These are phyloP conservation scores for Rhorus exstirpatorius DNA, from an alignment of 2,888 invertebrate species.

Conservation along the genomic window DNA sequence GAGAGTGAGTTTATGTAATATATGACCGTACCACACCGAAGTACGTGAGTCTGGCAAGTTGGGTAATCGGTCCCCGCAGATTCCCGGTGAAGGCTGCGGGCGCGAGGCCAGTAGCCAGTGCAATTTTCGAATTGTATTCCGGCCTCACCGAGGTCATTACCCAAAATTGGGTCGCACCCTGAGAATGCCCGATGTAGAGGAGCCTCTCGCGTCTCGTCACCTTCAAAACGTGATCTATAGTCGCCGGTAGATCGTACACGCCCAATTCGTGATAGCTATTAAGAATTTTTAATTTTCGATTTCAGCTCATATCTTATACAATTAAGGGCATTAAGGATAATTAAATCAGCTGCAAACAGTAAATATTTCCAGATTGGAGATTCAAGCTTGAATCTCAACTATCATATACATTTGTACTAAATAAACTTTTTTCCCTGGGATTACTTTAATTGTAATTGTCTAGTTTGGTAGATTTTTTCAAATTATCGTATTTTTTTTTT, in stretches of 20 bases:
- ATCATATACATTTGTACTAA: too few relatives aligned
- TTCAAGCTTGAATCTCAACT: too few relatives aligned
- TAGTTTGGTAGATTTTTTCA: too few relatives aligned
- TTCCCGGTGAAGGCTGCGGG: conserved; percentile 84
- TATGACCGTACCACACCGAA: conserved; percentile 82
- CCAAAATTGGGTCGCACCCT: conserved; percentile 86
- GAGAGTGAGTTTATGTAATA: conserved; percentile 26
- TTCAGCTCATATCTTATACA: too few relatives aligned
- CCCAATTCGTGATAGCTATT: conserved; percentile 86
- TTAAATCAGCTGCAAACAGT: too few relatives aligned
- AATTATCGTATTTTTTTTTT: too few relatives aligned
- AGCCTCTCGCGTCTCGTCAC: conserved; percentile 85
- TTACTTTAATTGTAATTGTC: too few relatives aligned
- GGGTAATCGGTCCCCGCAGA: conserved; percentile 82
- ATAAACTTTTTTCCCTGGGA: too few relatives aligned
- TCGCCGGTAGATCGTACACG: conserved; percentile 87
- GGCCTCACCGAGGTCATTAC: conserved; percentile 83
- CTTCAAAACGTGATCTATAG: conserved; percentile 86
- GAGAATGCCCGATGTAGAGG: conserved; percentile 88
- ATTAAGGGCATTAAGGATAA: background rate
- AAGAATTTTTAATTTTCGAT: conserved; percentile 3
- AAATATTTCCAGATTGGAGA: too few relatives aligned
- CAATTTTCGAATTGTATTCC: conserved; percentile 82
- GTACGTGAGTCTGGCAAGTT: conserved; percentile 82
- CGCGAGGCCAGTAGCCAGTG: conserved; percentile 82